A percentile compares a stretch with the other conserved stretches of the same genome.
phyloP scores from a whole-genome alignment of 2,797 vertebrate genomes.

The Micrastur ruficollis region DNA sequence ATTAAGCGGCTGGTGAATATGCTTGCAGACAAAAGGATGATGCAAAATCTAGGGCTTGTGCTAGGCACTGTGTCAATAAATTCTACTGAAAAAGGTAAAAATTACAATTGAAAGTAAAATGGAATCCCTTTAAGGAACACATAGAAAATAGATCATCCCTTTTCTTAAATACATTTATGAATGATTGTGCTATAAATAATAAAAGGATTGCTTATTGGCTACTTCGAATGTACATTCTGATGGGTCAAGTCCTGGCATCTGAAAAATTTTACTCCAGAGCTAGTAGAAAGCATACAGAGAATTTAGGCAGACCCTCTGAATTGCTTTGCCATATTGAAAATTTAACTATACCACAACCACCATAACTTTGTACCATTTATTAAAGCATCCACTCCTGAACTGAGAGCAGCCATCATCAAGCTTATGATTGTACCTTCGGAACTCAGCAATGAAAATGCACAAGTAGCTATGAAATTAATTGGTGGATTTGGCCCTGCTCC shows the following conservation, averaged over 20 bases:
- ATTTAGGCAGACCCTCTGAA: neutral
- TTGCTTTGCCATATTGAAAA: neutral
- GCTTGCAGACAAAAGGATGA: constrained; percentile 81
- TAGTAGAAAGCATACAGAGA: neutral
- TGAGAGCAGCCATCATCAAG: neutral
- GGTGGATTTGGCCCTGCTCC: neutral
- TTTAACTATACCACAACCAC: neutral
- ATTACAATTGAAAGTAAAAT: constrained; percentile 75
- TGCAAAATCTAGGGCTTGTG: constrained; percentile 71
- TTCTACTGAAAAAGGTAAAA: constrained; percentile 76
- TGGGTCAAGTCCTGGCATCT: constrained; percentile 27
- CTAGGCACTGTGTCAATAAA: constrained; percentile 78
- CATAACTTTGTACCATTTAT: neutral
- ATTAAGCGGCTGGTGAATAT: constrained; percentile 84
- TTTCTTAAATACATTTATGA: constrained; percentile 65
- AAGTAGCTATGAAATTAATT: neutral
- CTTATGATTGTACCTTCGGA: neutral
- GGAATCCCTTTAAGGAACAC: constrained; percentile 74
- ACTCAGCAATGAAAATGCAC: neutral
- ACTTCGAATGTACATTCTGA: neutral
- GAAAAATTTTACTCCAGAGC: neutral
- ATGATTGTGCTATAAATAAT: constrained; percentile 53
- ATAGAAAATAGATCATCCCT: constrained; percentile 69
- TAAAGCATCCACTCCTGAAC: neutral
- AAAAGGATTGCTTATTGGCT: constrained; percentile 7